These are phyloP conservation scores for Pollenia labialis DNA, from an alignment of 2,888 invertebrate species.

Conservation along the genomic window DNA sequence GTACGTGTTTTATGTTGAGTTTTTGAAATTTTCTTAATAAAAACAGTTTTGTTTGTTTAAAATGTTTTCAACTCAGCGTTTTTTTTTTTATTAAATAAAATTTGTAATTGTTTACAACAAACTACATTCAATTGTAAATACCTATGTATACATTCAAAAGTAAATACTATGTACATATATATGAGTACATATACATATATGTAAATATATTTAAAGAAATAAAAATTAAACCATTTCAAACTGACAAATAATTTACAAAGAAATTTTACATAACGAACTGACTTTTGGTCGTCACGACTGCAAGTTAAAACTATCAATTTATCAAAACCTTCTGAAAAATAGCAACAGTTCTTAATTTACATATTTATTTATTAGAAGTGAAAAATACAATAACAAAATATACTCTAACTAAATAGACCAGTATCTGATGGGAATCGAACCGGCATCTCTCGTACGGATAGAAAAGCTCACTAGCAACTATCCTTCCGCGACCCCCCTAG, in stretches of 20 bases:
- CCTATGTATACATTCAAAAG: no score
- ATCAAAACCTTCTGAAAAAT: no score
- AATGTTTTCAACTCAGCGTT: constrained; percentile 26
- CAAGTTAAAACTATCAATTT: no score
- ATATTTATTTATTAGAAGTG: no score
- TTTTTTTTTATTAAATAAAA: constrained; percentile 39
- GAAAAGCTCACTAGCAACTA: no score
- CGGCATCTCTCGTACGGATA: no score
- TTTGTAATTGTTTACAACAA: constrained; percentile 55
- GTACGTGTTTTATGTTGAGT: constrained; percentile 55
- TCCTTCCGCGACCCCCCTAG: no score
- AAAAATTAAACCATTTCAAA: neutral
- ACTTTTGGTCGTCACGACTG: no score
- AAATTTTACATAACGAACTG: neutral
- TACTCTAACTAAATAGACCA: no score
- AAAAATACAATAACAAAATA: no score
- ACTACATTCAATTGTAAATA: constrained; percentile 16
- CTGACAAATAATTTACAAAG: constrained; percentile 2
- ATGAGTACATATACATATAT: constrained; percentile 6
- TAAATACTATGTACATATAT: constrained; percentile 2
- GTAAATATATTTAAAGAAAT: neutral
- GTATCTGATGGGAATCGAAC: no score
- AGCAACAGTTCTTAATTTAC: no score
- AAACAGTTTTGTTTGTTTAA: neutral
- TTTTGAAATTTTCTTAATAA: neutral